Evolutionary conservation across 1,140 invertebrate genomes (phyloP).

Genomic region (Bombus waltoni): DNA sequence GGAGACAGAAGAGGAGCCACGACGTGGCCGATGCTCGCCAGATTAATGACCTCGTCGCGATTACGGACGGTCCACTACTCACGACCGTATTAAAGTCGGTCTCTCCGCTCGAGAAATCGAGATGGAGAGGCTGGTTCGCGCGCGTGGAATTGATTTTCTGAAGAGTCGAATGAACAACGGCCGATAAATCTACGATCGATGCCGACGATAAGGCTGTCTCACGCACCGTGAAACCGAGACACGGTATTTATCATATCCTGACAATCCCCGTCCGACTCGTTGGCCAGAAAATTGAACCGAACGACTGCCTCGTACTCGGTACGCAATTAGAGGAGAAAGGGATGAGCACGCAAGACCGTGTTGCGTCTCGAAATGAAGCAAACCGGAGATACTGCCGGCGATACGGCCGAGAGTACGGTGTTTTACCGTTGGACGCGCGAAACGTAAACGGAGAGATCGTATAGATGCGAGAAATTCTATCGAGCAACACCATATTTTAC

Average conservation of each 20-base stretch:
- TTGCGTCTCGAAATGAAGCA: neutral
- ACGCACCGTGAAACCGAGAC: slow-evolving; percentile 3
- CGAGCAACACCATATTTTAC: neutral
- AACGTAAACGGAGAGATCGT: neutral
- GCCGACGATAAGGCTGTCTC: slow-evolving; percentile 16
- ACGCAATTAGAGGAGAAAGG: slow-evolving; percentile 33
- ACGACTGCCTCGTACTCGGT: neutral
- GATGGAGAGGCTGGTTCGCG: slow-evolving; percentile 68
- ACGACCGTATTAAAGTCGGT: slow-evolving; percentile 69
- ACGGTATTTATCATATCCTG: slow-evolving; percentile 38
- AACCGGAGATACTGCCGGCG: neutral
- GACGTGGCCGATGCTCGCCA: slow-evolving; percentile 66
- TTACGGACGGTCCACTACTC: slow-evolving; percentile 64
- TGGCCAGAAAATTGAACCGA: slow-evolving; percentile 31
- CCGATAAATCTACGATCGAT: slow-evolving; percentile 47
- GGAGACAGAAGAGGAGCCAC: slow-evolving; percentile 33
- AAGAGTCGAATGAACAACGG: slow-evolving; percentile 56
- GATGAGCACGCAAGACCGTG: neutral
- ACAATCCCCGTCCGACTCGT: slow-evolving; percentile 3
- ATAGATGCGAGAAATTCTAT: slow-evolving; percentile 14
- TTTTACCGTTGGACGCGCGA: neutral
- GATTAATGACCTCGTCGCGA: slow-evolving; percentile 74
- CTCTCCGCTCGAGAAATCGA: slow-evolving; percentile 64
- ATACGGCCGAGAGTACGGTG: neutral
- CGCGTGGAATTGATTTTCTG: slow-evolving; percentile 72